Evolutionary conservation across 2,888 invertebrate genomes (phyloP).

Genomic region (Biston stratarius): DNA sequence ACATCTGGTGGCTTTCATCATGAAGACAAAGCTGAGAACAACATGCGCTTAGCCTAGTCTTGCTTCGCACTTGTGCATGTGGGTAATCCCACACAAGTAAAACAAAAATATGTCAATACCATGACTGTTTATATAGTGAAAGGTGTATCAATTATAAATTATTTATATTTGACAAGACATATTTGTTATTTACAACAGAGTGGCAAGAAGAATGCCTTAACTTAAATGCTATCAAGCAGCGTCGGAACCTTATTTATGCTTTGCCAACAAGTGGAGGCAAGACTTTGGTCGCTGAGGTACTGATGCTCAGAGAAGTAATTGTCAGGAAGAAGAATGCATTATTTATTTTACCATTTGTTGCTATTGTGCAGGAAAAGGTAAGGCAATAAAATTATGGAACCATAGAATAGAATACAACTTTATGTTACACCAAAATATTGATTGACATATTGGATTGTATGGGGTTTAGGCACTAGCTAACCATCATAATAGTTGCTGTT

Average conservation of each 20-base stretch:
- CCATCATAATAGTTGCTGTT: no score
- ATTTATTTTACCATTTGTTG: slow-evolving; percentile 97
- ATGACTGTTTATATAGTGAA: no score
- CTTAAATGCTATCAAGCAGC: slow-evolving; percentile 89
- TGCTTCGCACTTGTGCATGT: no score
- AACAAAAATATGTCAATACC: no score
- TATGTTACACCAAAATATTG: no score
- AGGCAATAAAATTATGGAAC: slow-evolving; percentile 12
- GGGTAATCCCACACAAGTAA: no score
- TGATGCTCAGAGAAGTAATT: slow-evolving; percentile 95
- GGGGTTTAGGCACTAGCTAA: no score
- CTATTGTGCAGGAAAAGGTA: slow-evolving; percentile 99
- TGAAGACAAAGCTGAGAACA: no score
- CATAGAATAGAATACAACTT: neutral
- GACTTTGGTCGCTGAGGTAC: slow-evolving; percentile 97
- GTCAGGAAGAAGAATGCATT: slow-evolving; percentile 93
- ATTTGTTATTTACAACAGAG: slow-evolving; percentile 82
- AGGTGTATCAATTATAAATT: neutral
- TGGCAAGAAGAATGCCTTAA: slow-evolving; percentile 98
- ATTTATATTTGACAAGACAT: no score
- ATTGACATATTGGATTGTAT: no score
- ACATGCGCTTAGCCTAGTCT: no score
- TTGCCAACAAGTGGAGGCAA: slow-evolving; percentile 99
- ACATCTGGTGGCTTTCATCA: no score
- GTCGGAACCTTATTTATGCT: slow-evolving; percentile 95